phyloP scores from a whole-genome alignment of 1,140 invertebrate genomes.

The Archegozetes longisetosus region DNA sequence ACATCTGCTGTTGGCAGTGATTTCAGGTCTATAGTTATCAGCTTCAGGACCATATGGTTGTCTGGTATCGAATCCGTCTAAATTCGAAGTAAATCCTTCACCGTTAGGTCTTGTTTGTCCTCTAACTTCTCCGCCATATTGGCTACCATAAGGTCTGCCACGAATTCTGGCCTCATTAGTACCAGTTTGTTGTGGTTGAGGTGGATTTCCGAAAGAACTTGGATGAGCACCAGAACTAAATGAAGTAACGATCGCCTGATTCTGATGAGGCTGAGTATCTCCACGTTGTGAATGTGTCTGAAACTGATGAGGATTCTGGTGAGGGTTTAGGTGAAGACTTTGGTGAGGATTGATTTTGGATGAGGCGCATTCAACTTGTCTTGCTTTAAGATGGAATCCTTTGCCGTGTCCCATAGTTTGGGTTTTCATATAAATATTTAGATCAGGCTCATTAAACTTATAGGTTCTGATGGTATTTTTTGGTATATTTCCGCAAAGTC shows the following conservation, averaged over 20 bases:
- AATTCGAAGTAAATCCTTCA: neutral
- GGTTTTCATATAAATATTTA: constrained; percentile 15
- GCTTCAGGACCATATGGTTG: neutral
- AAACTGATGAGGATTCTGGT: neutral
- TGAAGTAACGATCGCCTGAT: neutral
- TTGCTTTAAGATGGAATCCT: constrained; percentile 18
- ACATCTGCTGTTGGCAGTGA: constrained; percentile 1
- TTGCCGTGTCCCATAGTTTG: neutral
- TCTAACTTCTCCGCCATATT: neutral
- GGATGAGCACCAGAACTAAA: neutral
- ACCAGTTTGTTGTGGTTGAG: neutral
- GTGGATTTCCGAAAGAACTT: neutral
- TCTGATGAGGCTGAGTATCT: neutral
- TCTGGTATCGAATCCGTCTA: neutral
- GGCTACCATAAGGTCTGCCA: neutral
- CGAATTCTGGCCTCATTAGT: neutral
- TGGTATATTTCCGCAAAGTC: constrained; percentile 18
- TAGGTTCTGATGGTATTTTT: constrained; percentile 14
- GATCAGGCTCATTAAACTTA: constrained; percentile 16
- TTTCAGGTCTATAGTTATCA: neutral
- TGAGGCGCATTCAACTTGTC: constrained; percentile 20
- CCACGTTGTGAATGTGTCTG: neutral
- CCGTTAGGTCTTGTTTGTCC: neutral
- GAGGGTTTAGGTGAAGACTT: neutral
- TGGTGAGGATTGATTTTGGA: neutral